Evolutionary conservation across 1,140 invertebrate genomes (phyloP), one percentile per base, ranked within the genome.

Genomic region (Hirudo medicinalis): DNA sequence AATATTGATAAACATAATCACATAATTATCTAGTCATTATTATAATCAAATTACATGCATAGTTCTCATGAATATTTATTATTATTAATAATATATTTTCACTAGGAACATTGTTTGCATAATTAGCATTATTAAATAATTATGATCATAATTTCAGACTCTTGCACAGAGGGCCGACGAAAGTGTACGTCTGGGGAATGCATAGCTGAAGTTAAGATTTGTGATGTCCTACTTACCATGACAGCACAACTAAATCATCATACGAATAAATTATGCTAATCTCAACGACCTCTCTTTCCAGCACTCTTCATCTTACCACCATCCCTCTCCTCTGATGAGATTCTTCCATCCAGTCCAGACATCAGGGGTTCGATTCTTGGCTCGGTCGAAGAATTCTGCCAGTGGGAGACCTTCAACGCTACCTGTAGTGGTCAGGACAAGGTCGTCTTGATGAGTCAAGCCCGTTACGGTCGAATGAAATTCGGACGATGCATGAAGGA

Each of bases 391-490:
- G 72, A 72, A 29, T 70, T 70, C 43, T 74, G 76, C 27, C 69
- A 72, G 27, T 49, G 55, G 55, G 69, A 73, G 27, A 49, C 69
- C 32, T 73, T 73, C 32, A 70, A 73, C 36, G 72, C 60, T 11
- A 54, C 68, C 40, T 73, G 72, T 54, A 20, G 36, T 40, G 54
- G 27, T n/a, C 68, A 54, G 40, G 49, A 66, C 70, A n/a, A 73
- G 25, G 72, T 73, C 27, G 70, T 73, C 53, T 69, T 73, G 20
- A 73, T 73, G 68, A 22, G 54, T 5, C 40, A 53, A 22, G 72
- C 72, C 19, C 69, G 67, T 49, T 73, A 73, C 69, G 72, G 72
- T 19, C 53, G 72, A 15, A 73, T 73, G 72, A 67, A 55, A 0
- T 54, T 54, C 29, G 69, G 72, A 6, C 22, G 69, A 20, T 73